A percentile compares a stretch with the other conserved stretches of the same genome.
Evolutionary conservation across 2,888 invertebrate species (phyloP).

Genomic region (Archaeoteleia sp.): DNA sequence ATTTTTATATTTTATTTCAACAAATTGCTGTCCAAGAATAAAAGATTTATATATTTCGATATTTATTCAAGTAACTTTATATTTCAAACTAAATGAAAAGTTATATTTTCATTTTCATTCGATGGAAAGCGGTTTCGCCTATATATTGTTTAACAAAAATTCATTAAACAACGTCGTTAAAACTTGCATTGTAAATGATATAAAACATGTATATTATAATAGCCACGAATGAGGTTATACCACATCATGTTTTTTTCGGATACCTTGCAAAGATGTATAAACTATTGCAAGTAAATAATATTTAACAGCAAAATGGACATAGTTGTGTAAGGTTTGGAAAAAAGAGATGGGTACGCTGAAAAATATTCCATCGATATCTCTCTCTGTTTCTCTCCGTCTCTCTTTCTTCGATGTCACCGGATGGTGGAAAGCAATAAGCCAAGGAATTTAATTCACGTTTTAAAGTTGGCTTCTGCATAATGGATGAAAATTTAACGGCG

Average conservation of each 20-base stretch:
- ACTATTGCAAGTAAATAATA: conserved; percentile 4
- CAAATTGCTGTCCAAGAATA: too few relatives aligned
- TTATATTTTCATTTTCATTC: too few relatives aligned
- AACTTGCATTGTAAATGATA: too few relatives aligned
- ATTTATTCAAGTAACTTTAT: too few relatives aligned
- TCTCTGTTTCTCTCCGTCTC: not conserved
- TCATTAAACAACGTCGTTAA: too few relatives aligned
- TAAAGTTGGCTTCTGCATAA: conserved; percentile 51
- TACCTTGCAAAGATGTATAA: conserved; percentile 2
- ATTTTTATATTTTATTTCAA: too few relatives aligned
- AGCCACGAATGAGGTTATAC: conserved; percentile 4
- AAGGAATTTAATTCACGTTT: conserved; percentile 52
- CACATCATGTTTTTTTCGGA: not conserved
- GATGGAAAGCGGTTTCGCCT: too few relatives aligned
- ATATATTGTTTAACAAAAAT: too few relatives aligned
- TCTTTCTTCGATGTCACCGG: conserved; percentile 29
- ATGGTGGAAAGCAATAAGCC: conserved; percentile 50
- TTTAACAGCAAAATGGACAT: not conserved
- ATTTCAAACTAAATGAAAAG: too few relatives aligned
- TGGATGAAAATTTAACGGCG: conserved; percentile 49
- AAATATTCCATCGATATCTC: conserved; percentile 25
- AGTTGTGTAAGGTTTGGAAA: conserved; percentile 7
- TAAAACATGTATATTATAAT: not conserved
- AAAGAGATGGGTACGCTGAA: conserved; percentile 3
- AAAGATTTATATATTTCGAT: too few relatives aligned